Percentiles rank a stretch among this genome's conserved stretches.
Evolutionary conservation across 2,888 invertebrate species (phyloP).

Genomic region (Polydesmus complanatus): DNA sequence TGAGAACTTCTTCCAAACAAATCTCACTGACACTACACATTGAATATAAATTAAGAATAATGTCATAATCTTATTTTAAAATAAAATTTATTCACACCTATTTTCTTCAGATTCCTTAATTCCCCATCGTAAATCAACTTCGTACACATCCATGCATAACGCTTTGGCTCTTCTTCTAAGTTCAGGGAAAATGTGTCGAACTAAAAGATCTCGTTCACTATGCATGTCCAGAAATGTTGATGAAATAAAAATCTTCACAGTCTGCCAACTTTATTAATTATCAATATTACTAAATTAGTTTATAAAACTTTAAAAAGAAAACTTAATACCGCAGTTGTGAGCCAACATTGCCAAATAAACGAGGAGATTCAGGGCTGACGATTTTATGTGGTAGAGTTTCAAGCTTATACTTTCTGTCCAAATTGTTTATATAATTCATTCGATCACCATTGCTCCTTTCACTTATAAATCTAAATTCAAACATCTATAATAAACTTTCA

Average conservation of each 20-base stretch:
- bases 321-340: background rate
- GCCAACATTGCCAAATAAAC: background rate
- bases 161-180: constrained; percentile 30
- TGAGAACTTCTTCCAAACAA: constrained; percentile 32
- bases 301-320: background rate
- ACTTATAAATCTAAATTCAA: constrained; percentile 31
- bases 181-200: constrained; percentile 35
- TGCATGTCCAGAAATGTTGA: constrained; percentile 40
- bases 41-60: too few relatives aligned
- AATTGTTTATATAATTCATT: constrained; percentile 33
- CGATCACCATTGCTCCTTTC: constrained; percentile 33
- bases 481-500: background rate
- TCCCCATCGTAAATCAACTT: constrained; percentile 38
- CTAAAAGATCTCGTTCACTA: constrained; percentile 35
- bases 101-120: constrained; percentile 32
- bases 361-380: background rate
- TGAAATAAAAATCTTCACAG: constrained; percentile 36
- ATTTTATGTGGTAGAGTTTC: constrained; percentile 1
- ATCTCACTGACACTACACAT: constrained; percentile 30
- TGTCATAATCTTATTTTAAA: too few relatives aligned
- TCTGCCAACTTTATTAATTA: constrained; percentile 30
- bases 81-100: background rate
- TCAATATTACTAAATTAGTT: background rate
- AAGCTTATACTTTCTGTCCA: constrained; percentile 33
- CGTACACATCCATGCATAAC: constrained; percentile 29